Conservation (phyloP, 1,140 invertebrate genomes). For the Chlorops oryzae region DNA sequence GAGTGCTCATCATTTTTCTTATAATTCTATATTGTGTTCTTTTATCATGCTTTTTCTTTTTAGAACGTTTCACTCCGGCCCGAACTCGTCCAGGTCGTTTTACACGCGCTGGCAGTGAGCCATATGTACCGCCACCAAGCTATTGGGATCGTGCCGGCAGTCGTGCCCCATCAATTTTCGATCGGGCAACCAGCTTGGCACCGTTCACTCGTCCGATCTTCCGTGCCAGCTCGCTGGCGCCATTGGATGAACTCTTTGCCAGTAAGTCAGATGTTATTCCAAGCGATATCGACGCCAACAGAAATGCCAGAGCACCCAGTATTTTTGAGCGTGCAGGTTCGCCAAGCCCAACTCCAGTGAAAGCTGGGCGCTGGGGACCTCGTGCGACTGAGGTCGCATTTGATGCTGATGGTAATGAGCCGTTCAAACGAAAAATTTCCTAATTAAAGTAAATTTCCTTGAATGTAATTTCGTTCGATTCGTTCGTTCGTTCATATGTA, state of each 20-base stretch:
- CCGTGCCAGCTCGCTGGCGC: constrained; percentile 45
- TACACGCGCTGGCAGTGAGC: constrained; percentile 38
- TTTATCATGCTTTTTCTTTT: no score
- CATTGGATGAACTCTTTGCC: constrained; percentile 52
- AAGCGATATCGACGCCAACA: constrained; percentile 28
- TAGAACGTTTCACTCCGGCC: constrained; percentile 38
- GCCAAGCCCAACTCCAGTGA: constrained; percentile 59
- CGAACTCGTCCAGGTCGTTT: constrained; percentile 31
- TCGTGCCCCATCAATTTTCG: constrained; percentile 41
- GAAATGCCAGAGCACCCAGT: constrained; percentile 11
- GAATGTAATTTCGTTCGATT: no score
- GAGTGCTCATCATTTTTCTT: no score
- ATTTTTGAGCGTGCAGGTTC: constrained; percentile 52
- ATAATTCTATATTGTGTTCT: no score
- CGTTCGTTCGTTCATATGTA: no score
- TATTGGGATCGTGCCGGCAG: constrained; percentile 38
- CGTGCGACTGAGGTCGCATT: constrained; percentile 60
- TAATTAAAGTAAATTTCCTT: no score
- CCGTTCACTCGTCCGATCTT: constrained; percentile 44
- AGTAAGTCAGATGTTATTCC: constrained; percentile 46
- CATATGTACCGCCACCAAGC: constrained; percentile 36
- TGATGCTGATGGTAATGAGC: constrained; percentile 61
- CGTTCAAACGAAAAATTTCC: constrained; percentile 1
- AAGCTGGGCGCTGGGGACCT: constrained; percentile 59
- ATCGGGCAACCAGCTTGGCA: constrained; percentile 42